Percentiles rank a stretch among this genome's conserved stretches.
Conservation (phyloP, 1,140 invertebrate genomes). For the Sitodiplosis mosellana region DNA sequence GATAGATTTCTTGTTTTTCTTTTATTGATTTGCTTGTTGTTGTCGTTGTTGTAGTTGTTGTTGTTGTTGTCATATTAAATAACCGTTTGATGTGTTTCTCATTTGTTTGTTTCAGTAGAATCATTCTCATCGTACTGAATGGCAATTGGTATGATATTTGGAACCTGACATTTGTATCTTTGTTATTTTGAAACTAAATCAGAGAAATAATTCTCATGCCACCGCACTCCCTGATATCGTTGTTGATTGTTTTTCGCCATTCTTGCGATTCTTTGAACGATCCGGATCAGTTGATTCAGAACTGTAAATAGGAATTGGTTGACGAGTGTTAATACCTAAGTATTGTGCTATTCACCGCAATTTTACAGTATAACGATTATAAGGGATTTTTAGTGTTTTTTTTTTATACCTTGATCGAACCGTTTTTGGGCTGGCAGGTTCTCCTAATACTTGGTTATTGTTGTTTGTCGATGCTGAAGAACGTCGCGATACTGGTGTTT, state of each 20-base stretch:
- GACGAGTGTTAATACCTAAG: background rate
- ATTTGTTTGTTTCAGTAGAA: too few species aligned
- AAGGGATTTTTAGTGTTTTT: too few species aligned
- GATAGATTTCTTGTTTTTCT: too few species aligned
- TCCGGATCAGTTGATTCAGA: constrained; percentile 30
- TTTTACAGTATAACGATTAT: too few species aligned
- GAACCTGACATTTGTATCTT: constrained; percentile 4
- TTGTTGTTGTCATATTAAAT: too few species aligned
- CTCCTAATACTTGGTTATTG: constrained; percentile 30
- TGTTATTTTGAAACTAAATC: constrained; percentile 27
- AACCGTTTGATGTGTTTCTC: too few species aligned
- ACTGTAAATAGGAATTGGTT: constrained; percentile 7
- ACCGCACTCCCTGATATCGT: constrained; percentile 49
- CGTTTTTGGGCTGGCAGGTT: constrained; percentile 31
- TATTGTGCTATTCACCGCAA: too few species aligned
- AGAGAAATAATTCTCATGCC: constrained; percentile 37
- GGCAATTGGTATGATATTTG: too few species aligned
- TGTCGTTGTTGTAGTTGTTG: too few species aligned
- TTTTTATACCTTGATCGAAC: constrained; percentile 30
- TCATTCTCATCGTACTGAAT: too few species aligned
- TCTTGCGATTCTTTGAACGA: constrained; percentile 28
- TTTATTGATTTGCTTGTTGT: too few species aligned
- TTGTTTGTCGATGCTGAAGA: constrained; percentile 38
- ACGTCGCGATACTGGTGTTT: constrained; percentile 32
- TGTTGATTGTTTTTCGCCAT: constrained; percentile 32